phyloP scores from a whole-genome alignment of 1,140 invertebrate species.

The Ceratina calcarata region DNA sequence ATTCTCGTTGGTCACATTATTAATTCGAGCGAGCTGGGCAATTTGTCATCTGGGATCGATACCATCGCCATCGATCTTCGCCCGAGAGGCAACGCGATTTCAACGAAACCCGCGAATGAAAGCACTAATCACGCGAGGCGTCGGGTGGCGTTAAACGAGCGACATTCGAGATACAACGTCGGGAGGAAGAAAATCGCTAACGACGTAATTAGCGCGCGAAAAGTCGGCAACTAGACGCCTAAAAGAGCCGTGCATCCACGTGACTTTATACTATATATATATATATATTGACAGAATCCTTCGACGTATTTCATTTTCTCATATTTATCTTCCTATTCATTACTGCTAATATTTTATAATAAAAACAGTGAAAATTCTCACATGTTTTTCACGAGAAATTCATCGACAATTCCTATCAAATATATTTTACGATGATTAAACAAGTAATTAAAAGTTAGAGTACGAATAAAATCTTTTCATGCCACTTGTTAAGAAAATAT shows the following conservation, averaged over 20 bases:
- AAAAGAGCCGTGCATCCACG: neutral
- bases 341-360: neutral
- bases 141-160: slow-evolving; percentile 40
- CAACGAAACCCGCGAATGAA: slow-evolving; percentile 15
- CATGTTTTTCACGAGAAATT: too few relatives aligned
- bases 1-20: neutral
- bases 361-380: too few relatives aligned
- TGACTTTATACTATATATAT: neutral
- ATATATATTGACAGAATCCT: too few relatives aligned
- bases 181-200: slow-evolving; percentile 30
- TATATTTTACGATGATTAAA: too few relatives aligned
- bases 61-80: slow-evolving; percentile 11
- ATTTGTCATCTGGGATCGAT: slow-evolving; percentile 29
- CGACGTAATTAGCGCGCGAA: slow-evolving; percentile 38
- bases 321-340: neutral
- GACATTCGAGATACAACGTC: slow-evolving; percentile 42
- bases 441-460: too few relatives aligned
- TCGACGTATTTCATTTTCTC: too few relatives aligned
- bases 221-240: slow-evolving; percentile 10
- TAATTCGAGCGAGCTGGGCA: slow-evolving; percentile 4
- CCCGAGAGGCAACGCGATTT: neutral
- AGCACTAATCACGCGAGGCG: slow-evolving; percentile 35
- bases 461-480: too few relatives aligned
- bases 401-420: too few relatives aligned
- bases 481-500: too few relatives aligned